phyloP scores from a whole-genome alignment of 2,113 vertebrate species.

The Haemorhous mexicanus region DNA sequence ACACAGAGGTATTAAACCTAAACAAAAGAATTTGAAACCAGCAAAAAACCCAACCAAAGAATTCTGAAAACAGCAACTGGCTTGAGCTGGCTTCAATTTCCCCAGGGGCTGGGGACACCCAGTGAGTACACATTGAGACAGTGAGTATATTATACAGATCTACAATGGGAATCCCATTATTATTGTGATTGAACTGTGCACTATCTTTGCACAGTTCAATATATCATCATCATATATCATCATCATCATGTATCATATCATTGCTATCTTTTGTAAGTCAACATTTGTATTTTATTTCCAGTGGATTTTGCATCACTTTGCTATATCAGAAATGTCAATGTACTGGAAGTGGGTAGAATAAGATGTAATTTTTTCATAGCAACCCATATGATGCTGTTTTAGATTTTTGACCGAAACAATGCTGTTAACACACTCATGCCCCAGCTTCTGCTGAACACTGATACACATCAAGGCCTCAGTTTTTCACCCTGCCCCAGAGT shows the following conservation, averaged over 20 bases:
- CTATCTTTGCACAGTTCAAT: background rate
- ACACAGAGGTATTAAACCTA: background rate
- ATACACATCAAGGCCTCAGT: background rate
- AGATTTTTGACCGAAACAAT: background rate
- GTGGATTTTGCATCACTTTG: background rate
- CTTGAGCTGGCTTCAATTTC: background rate
- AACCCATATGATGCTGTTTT: background rate
- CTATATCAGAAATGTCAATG: background rate
- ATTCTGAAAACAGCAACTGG: background rate
- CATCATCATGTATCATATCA: background rate
- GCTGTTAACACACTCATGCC: background rate
- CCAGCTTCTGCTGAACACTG: background rate
- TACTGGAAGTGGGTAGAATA: background rate
- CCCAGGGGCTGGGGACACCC: background rate
- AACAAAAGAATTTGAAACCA: background rate
- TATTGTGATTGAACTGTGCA: background rate
- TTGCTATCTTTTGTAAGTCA: background rate
- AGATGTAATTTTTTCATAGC: background rate
- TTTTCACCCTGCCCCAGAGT: background rate
- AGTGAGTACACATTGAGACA: accelerated
- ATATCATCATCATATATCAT: no score
- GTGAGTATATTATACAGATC: background rate
- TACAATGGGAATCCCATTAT: background rate
- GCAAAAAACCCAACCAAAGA: background rate
- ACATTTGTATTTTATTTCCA: background rate